Base-by-base conservation (phyloP, 2,797 vertebrate species). In the Erpetoichthys calabaricus region DNA sequence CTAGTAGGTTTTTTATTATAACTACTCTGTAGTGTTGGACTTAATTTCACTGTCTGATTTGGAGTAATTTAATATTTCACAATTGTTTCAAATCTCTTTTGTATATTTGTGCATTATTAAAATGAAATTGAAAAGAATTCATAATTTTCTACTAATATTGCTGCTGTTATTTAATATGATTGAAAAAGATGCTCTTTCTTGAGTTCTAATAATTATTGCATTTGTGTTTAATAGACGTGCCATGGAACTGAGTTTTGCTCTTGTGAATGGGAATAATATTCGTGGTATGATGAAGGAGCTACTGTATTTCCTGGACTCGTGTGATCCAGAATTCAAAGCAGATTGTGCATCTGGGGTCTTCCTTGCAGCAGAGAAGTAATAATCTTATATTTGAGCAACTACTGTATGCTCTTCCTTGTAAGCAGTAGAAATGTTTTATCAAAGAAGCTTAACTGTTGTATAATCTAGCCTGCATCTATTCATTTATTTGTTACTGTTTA, bases 261-360 rank as follows among this genome's bases (percentile, higher is more conserved):
- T 99, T 57, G 95, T 99, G 64, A 99, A 99, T 45, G 96, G 95
- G 57, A 99, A 98, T 83, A 99, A 99, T 76, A 92, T 99, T 52
- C 85, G 96, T 75, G 96, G 96, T 63, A 99, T 99, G 96, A 99
- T 98, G 96, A 99, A 99, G 77, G 96, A 99, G 73, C 82, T 99
- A 68, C 89, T 99, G 58, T 97, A 98, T 83, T 99, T 99, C 76
- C 77, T 99, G 73, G 96, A 99, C 79, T 98, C 93, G 3, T 99
- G 96, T 78, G 96, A 99, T 75, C 92, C 95, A 10, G 96, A 99
- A 70, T 99, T 99, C 84, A 99, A 98, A 81, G 92, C 96, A 8
- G 96, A 99, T 73, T 99, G 96, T 69, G 94, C 96, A 58, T 99
- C 96, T 10, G 95, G 96, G 73, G 90, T 99, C 77, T 99, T 99